These are phyloP conservation scores for Tyto alba DNA, from an alignment of 2,113 vertebrate genomes.

Conservation along the genomic window DNA sequence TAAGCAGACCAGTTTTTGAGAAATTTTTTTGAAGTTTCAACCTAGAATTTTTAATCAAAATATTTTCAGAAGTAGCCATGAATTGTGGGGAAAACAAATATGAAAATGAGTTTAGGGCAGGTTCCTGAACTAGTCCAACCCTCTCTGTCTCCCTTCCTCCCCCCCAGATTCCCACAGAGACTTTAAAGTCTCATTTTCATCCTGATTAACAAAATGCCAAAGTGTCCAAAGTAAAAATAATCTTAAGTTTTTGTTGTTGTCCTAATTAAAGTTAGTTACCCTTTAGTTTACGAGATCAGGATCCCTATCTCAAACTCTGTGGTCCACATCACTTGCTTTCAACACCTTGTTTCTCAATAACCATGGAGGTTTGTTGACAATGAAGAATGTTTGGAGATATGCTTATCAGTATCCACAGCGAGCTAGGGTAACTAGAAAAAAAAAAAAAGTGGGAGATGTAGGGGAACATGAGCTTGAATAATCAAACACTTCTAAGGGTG, in stretches of 20 bases:
- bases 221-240: not conserved
- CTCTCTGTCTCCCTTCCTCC: not conserved
- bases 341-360: not conserved
- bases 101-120: not conserved
- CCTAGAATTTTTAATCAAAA: not conserved
- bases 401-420: not conserved
- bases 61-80: accelerated
- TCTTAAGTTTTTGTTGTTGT: accelerated
- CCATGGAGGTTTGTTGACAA: not conserved
- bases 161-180: not conserved
- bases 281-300: not conserved
- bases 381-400: not conserved
- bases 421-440: not conserved
- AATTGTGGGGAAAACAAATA: not conserved
- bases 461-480: not conserved
- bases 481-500: not conserved
- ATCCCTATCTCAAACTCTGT: not conserved
- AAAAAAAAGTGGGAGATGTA: accelerated
- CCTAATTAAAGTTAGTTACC: not conserved
- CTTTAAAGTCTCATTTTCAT: not conserved
- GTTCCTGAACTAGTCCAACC: not conserved
- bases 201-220: not conserved
- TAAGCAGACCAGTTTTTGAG: accelerated
- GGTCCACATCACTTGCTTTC: not conserved
- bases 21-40: not conserved